Base-by-base conservation (phyloP, 2,797 vertebrate genomes). In the Girardinus metallicus region DNA sequence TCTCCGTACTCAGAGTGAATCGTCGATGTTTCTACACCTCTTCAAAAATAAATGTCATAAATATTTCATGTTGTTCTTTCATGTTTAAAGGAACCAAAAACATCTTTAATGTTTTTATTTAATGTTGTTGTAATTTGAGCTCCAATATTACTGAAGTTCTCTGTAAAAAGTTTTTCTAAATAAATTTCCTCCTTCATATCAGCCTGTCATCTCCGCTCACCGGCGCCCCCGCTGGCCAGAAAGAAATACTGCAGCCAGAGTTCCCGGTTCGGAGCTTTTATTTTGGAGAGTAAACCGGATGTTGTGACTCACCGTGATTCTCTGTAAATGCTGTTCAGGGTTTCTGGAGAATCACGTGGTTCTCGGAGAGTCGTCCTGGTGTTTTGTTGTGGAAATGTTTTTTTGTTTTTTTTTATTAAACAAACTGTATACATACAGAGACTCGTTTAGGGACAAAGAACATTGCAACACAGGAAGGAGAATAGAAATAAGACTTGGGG, bases 1-100 rank as follows among this genome's bases (percentile, higher is more conserved):
- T 96, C 97, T 85, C 96, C 97, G 0, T 97, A 97, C 89, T 96
- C 96, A 80, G 96, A 97, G 81, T 97, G 90, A 97, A 46, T 47
- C 41, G 46, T 29, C 23, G 3, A 16, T 3, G 12, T 4, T 76
- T 72, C 74, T 8, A 41, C 26, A 51, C 15, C 75, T 75, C 73
- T 57, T 75, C 51, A 57, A 23, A 49, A 34, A 76, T 4, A 53
- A 53, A 53, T 26, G 68, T 49, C 18, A 49, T 2, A 13, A 29
- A 57, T 57, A 29, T 15, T 57, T 57, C 39, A 7, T 72, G 72
- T 78, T 77, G n/a, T 70, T n/a, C 0, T 77, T 73, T n/a, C 26
- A 43, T 3, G 44, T 43, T 16, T 57, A 57, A n/a, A 41, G 8
- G 13, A 43, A 29, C 12, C 41, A 71, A 9, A 46, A 31, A n/a